Percentiles rank a stretch among this genome's conserved stretches.
phyloP scores from a whole-genome alignment of 2,888 invertebrate species.

The Pammene fasciana region DNA sequence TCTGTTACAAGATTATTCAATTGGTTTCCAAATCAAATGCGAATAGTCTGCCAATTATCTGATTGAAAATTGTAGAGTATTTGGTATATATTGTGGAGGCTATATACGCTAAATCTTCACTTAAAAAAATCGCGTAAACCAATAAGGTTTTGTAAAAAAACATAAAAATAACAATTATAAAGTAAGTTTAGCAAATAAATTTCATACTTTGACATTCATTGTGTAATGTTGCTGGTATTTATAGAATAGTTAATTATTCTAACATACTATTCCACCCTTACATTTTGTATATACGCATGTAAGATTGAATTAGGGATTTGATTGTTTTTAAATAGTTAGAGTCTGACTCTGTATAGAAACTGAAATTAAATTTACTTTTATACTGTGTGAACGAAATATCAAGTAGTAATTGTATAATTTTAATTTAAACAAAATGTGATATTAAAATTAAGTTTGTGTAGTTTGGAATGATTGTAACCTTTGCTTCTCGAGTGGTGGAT shows the following conservation, averaged over 20 bases:
- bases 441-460: constrained; percentile 67
- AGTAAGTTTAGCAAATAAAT: neutral
- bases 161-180: neutral
- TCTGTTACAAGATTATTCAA: neutral
- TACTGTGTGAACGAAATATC: constrained; percentile 10
- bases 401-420: constrained; percentile 34
- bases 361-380: constrained; percentile 19
- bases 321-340: constrained; percentile 9
- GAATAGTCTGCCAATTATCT: too few relatives aligned
- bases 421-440: constrained; percentile 66
- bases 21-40: neutral
- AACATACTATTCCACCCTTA: neutral
- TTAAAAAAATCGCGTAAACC: neutral
- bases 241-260: neutral
- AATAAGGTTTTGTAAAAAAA: neutral
- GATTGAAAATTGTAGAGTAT: too few relatives aligned
- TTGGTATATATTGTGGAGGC: neutral
- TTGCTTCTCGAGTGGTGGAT: constrained; percentile 30
- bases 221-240: constrained; percentile 5
- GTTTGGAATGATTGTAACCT: constrained; percentile 45
- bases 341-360: constrained; percentile 3
- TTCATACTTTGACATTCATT: constrained; percentile 2
- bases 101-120: neutral
- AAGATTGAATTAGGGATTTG: constrained; percentile 2
- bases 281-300: constrained; percentile 15